Evolutionary conservation across 2,113 vertebrate genomes (phyloP), one percentile per base, ranked within the genome.

Genomic region (Sapayoa aenigma): DNA sequence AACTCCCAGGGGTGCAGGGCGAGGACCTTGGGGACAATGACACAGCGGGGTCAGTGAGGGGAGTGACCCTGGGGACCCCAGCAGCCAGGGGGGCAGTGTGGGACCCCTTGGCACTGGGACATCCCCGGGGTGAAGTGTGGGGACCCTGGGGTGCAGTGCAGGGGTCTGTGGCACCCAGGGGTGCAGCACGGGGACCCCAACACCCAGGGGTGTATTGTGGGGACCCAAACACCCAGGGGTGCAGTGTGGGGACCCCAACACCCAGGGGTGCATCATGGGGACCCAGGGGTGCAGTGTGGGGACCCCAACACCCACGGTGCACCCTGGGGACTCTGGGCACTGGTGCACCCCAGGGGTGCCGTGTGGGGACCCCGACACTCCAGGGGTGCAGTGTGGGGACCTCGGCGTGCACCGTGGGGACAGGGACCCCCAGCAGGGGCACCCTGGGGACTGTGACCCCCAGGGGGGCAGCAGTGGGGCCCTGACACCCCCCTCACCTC

Each of bases 1-100:
- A n/a, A n/a, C n/a, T n/a, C n/a, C n/a, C n/a, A n/a, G n/a, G n/a
- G n/a, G n/a, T n/a, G n/a, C n/a, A n/a, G n/a, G n/a, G n/a, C n/a
- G n/a, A n/a, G n/a, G n/a, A n/a, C n/a, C n/a, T n/a, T n/a, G n/a
- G n/a, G n/a, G n/a, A n/a, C n/a, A n/a, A n/a, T n/a, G n/a, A n/a
- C n/a, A n/a, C n/a, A n/a, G n/a, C n/a, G n/a, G n/a, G n/a, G n/a
- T n/a, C n/a, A n/a, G n/a, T n/a, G n/a, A n/a, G n/a, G n/a, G n/a
- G n/a, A n/a, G n/a, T n/a, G n/a, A n/a, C n/a, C n/a, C n/a, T 99
- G 1, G 98, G 98, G 96, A 99, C 99, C 91, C 99, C 98, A 92
- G 99, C 99, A 99, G 99, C 95, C 39, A 62, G 20, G 14, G 25
- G 59, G 21, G 31, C 17, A 41, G 37, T 14, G 9, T 72, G 35